phyloP scores from a whole-genome alignment of 1,140 invertebrate species.

The Dendroctonus ponderosae region DNA sequence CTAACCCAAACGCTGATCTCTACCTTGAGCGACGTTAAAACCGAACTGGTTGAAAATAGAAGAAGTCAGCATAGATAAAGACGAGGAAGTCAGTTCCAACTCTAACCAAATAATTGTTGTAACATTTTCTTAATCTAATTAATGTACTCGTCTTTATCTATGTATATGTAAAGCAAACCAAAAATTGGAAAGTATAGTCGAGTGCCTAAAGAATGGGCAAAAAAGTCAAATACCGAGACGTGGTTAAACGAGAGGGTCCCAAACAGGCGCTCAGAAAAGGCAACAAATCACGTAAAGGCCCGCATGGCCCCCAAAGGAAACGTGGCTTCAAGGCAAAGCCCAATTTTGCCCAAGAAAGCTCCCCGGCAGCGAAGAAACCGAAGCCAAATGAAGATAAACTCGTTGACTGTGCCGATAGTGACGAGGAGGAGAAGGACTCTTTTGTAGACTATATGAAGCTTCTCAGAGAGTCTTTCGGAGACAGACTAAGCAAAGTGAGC shows the following conservation, averaged over 20 bases:
- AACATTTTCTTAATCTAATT: too few relatives aligned
- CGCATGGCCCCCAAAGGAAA: constrained; percentile 21
- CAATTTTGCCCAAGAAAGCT: constrained; percentile 8
- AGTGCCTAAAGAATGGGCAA: constrained; percentile 9
- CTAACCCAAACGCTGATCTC: too few relatives aligned
- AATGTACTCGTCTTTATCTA: too few relatives aligned
- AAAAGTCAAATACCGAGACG: constrained; percentile 42
- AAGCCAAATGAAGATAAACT: constrained; percentile 28
- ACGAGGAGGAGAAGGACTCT: constrained; percentile 31
- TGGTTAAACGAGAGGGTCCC: constrained; percentile 29
- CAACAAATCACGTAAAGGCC: constrained; percentile 18
- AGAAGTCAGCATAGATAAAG: too few relatives aligned
- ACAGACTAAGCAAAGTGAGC: constrained; percentile 33
- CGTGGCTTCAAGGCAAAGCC: constrained; percentile 23
- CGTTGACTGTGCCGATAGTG: constrained; percentile 18
- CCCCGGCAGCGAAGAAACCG: constrained; percentile 15
- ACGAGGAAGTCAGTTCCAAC: too few relatives aligned
- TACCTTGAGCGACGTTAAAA: too few relatives aligned
- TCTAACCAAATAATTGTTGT: too few relatives aligned
- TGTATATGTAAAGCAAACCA: too few relatives aligned
- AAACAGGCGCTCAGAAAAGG: constrained; percentile 19
- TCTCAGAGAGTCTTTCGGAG: constrained; percentile 58
- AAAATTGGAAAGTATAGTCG: too few relatives aligned
- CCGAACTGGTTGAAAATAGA: too few relatives aligned
- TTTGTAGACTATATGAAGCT: constrained; percentile 55